Conservation (phyloP, 1,140 invertebrate species). For the Aphidius gifuensis region DNA sequence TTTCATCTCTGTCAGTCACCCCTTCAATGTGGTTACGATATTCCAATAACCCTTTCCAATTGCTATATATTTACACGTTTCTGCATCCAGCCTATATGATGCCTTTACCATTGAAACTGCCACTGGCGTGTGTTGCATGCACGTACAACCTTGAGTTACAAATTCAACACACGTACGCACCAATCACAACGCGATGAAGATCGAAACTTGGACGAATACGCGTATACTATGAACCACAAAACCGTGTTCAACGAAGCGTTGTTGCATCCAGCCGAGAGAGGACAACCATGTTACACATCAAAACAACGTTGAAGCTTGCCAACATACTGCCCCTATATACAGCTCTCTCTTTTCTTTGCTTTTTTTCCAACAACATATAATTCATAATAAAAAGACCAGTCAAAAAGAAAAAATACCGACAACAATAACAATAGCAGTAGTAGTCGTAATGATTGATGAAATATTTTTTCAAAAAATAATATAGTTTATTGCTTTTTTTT, state of each 20-base stretch:
- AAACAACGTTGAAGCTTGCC: slow-evolving; percentile 24
- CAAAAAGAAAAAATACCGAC: background rate
- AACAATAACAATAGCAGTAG: slow-evolving; percentile 5
- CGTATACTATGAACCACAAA: slow-evolving; percentile 29
- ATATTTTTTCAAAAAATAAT: background rate
- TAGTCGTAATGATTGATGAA: background rate
- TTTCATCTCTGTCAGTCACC: slow-evolving; percentile 1
- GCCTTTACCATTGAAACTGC: slow-evolving; percentile 8
- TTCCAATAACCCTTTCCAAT: too few relatives aligned
- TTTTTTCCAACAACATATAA: slow-evolving; percentile 31
- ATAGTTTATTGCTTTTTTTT: background rate
- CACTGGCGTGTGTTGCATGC: slow-evolving; percentile 31
- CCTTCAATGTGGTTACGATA: slow-evolving; percentile 5
- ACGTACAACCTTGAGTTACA: slow-evolving; percentile 39
- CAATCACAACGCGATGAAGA: slow-evolving; percentile 44
- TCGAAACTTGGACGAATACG: slow-evolving; percentile 32
- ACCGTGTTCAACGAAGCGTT: slow-evolving; percentile 37
- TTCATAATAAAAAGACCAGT: slow-evolving; percentile 7
- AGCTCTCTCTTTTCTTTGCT: background rate
- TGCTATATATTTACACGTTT: background rate
- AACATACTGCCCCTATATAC: slow-evolving; percentile 16
- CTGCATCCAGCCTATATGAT: background rate
- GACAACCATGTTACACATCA: slow-evolving; percentile 20
- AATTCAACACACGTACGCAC: slow-evolving; percentile 42
- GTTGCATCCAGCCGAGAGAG: slow-evolving; percentile 29